These are phyloP conservation scores for Verasper variegatus DNA, from an alignment of 2,113 vertebrate genomes.

Conservation along the genomic window DNA sequence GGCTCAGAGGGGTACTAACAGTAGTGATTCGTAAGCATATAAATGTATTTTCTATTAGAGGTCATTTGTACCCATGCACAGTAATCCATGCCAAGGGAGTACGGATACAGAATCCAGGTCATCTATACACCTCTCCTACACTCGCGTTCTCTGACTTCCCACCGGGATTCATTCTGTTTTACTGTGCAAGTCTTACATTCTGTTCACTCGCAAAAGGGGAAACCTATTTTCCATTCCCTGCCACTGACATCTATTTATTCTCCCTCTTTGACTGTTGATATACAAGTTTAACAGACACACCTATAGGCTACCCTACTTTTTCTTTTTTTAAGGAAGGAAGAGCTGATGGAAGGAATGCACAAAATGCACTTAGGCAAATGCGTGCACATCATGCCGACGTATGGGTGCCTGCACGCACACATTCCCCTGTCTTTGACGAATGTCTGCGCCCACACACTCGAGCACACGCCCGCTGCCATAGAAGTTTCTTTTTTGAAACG, in stretches of 20 bases:
- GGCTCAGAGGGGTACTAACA: conserved; percentile 66
- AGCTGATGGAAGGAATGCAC: conserved; percentile 11
- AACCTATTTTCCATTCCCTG: conserved; percentile 64
- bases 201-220: conserved; percentile 48
- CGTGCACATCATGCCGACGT: not conserved
- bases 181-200: conserved; percentile 60
- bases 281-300: conserved; percentile 31
- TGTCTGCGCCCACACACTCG: conserved; percentile 25
- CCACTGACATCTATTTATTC: conserved; percentile 71
- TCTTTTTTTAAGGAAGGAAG: not conserved
- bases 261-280: conserved; percentile 39
- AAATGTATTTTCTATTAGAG: conserved; percentile 56
- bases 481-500: conserved; percentile 62
- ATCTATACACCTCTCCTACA: conserved; percentile 61
- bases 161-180: conserved; percentile 68
- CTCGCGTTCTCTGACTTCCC: conserved; percentile 53
- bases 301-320: conserved; percentile 47
- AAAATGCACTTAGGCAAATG: not conserved
- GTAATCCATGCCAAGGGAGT: conserved; percentile 68
- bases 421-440: conserved; percentile 29
- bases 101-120: conserved; percentile 72
- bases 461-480: conserved; percentile 23
- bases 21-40: conserved; percentile 57
- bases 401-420: not conserved
- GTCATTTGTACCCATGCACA: conserved; percentile 44